Evolutionary conservation across 2,113 vertebrate species (phyloP).

Genomic region (Pterophyllum scalare): DNA sequence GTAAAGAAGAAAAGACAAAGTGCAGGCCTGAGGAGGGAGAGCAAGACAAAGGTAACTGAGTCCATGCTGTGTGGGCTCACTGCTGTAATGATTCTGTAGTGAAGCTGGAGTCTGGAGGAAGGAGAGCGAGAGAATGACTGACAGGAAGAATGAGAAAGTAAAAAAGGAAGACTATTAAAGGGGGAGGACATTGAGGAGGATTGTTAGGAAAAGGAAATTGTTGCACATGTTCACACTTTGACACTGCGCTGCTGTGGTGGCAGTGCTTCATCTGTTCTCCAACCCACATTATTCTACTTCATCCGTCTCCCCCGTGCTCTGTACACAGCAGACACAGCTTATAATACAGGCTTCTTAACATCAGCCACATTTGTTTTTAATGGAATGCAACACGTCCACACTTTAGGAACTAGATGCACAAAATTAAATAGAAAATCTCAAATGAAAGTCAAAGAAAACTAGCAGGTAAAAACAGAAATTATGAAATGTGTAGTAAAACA

Average conservation of each 20-base stretch:
- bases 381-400: background rate
- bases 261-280: conserved; percentile 31
- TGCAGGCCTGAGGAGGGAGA: conserved; percentile 14
- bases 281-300: conserved; percentile 47
- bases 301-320: conserved; percentile 17
- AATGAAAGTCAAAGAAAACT: too few relatives aligned
- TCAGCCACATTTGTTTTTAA: background rate
- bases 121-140: conserved; percentile 49
- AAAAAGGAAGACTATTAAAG: conserved; percentile 61
- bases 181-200: conserved; percentile 59
- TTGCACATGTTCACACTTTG: conserved; percentile 40
- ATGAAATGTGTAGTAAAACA: background rate
- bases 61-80: conserved; percentile 70
- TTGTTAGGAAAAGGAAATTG: conserved; percentile 52
- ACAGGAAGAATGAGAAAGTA: conserved; percentile 39
- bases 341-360: conserved; percentile 43
- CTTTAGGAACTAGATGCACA: background rate
- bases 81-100: conserved; percentile 54
- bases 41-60: conserved; percentile 55
- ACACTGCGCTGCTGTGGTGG: conserved; percentile 13
- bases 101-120: conserved; percentile 60
- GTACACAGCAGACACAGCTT: background rate
- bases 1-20: background rate
- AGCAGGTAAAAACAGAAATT: background rate
- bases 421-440: background rate